These are phyloP conservation scores for Babylonia areolata DNA, from an alignment of 1,140 invertebrate genomes.

Conservation along the genomic window DNA sequence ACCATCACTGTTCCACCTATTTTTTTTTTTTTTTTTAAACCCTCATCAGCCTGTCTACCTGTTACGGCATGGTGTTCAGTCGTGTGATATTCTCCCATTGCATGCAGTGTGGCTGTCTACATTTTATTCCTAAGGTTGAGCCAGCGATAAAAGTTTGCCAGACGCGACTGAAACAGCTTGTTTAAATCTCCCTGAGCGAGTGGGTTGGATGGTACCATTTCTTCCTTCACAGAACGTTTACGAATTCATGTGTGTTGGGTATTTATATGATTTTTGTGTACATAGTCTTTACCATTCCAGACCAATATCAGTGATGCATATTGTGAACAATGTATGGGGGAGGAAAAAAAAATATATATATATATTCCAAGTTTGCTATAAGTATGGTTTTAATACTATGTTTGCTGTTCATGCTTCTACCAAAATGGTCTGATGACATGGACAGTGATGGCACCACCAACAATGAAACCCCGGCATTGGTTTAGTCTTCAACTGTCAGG, in stretches of 20 bases:
- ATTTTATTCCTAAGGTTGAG: neutral
- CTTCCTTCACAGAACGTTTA: neutral
- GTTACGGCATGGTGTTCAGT: neutral
- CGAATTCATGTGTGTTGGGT: neutral
- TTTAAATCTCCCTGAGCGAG: neutral
- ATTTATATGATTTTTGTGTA: neutral
- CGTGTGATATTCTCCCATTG: neutral
- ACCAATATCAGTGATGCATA: constrained; percentile 3
- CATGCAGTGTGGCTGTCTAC: neutral
- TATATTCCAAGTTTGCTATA: neutral
- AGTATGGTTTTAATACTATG: neutral
- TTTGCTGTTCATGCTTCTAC: neutral
- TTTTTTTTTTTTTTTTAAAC: too few relatives aligned
- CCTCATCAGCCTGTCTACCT: too few relatives aligned
- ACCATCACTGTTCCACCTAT: neutral
- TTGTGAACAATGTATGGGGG: neutral
- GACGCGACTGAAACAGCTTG: neutral
- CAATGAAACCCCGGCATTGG: neutral
- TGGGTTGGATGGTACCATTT: neutral
- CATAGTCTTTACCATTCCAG: neutral
- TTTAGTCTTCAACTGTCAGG: neutral
- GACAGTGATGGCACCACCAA: neutral
- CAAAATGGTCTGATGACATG: neutral
- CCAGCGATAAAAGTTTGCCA: neutral
- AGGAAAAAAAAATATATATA: too few relatives aligned